Evolutionary conservation across 2,797 vertebrate species (phyloP).

Genomic region (Chrysolophus pictus): DNA sequence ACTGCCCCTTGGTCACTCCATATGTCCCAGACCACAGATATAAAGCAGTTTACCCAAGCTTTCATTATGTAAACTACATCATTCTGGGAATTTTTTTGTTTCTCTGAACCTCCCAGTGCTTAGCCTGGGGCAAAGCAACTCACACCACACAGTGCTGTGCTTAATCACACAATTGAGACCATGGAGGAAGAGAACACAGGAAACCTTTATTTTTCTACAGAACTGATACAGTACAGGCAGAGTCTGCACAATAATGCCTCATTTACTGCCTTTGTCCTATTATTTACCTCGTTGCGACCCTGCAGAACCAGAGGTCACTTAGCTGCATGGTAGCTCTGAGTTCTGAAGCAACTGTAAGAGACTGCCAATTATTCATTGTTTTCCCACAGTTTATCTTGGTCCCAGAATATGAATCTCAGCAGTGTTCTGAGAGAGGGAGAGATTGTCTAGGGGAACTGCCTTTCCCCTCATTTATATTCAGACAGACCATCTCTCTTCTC

Average conservation of each 20-base stretch:
- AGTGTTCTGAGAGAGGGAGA: constrained; percentile 14
- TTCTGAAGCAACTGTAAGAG: constrained; percentile 67
- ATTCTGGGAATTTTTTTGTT: constrained; percentile 33
- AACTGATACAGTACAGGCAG: constrained; percentile 66
- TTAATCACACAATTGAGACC: constrained; percentile 17
- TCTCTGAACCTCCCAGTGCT: constrained; percentile 12
- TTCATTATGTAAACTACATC: not conserved
- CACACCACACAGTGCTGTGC: accelerated
- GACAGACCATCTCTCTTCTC: not conserved
- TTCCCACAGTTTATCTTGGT: constrained; percentile 59
- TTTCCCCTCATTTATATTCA: not conserved
- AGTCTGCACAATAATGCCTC: constrained; percentile 67
- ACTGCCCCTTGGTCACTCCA: not conserved
- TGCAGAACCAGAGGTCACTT: constrained; percentile 73
- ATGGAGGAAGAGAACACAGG: constrained; percentile 55
- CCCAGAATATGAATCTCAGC: constrained; percentile 55
- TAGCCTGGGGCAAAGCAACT: constrained; percentile 48
- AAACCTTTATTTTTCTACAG: constrained; percentile 71
- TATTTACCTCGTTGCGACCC: constrained; percentile 77
- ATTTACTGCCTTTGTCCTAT: constrained; percentile 67
- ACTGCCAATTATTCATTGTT: constrained; percentile 73
- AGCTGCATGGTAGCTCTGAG: constrained; percentile 63
- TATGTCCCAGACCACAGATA: not conserved
- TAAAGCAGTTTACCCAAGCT: constrained; percentile 30
- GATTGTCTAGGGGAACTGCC: not conserved